Percentiles rank a stretch among this genome's conserved stretches.
Conservation (phyloP, 2,888 invertebrate species). For the Allolobophora icterica region DNA sequence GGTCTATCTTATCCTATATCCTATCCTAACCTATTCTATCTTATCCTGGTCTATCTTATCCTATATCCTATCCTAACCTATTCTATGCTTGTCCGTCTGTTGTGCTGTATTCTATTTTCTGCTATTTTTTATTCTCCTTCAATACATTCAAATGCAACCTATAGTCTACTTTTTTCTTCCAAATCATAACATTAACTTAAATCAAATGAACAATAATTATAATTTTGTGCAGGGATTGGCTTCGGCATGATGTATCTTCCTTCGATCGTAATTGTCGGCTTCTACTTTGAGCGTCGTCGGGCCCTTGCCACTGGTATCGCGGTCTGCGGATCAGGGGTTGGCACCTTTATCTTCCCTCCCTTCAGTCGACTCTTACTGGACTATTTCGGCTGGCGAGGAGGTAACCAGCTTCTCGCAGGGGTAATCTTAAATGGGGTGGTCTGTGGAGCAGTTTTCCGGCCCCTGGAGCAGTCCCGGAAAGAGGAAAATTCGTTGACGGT, state of each 20-base stretch:
- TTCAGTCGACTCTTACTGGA: slow-evolving; percentile 75
- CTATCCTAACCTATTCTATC: too few species aligned
- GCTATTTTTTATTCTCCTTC: not conserved
- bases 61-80: not conserved
- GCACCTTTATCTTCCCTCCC: slow-evolving; percentile 85
- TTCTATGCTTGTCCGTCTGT: not conserved
- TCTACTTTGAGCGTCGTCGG: slow-evolving; percentile 94
- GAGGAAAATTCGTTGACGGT: not conserved
- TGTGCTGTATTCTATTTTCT: not conserved
- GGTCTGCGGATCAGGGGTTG: slow-evolving; percentile 93
- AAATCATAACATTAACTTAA: not conserved
- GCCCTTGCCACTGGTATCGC: slow-evolving; percentile 93
- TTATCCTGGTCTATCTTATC: not conserved
- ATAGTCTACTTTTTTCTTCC: too few species aligned
- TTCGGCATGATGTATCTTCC: slow-evolving; percentile 94
- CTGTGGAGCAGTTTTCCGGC: slow-evolving; percentile 83
- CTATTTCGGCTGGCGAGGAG: slow-evolving; percentile 77
- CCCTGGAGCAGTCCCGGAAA: slow-evolving; percentile 69
- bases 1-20: too few species aligned
- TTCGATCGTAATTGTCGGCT: slow-evolving; percentile 90
- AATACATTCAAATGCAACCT: not conserved
- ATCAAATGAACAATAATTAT: not conserved
- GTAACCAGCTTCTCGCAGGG: slow-evolving; percentile 76
- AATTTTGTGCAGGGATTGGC: slow-evolving; percentile 77
- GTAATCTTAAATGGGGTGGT: slow-evolving; percentile 78